Conservation (phyloP, 2,113 vertebrate species). For the Saguinus midas region DNA sequence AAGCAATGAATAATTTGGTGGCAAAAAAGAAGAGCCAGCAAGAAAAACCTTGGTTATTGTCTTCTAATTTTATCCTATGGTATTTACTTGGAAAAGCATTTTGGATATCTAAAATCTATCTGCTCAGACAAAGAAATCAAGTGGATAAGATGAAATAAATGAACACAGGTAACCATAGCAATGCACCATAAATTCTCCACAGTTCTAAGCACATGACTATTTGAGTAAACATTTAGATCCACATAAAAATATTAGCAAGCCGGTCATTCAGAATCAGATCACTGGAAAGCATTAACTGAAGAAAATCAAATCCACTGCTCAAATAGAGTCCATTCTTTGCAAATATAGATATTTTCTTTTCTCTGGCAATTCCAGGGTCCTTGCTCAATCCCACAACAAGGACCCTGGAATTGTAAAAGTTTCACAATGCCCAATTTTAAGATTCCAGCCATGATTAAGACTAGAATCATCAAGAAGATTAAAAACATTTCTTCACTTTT, state of each 20-base stretch:
- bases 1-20: not conserved
- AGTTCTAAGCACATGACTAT: not conserved
- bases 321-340: not conserved
- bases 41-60: not conserved
- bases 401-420: not conserved
- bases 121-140: not conserved
- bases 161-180: too few relatives aligned
- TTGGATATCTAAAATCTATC: not conserved
- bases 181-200: not conserved
- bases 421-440: not conserved
- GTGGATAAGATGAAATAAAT: not conserved
- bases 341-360: rapidly evolving
- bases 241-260: not conserved
- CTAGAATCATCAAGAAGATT: not conserved
- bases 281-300: not conserved
- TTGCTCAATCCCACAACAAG: not conserved
- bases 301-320: not conserved
- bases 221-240: not conserved
- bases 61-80: not conserved
- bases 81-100: not conserved
- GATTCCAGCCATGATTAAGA: not conserved
- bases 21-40: not conserved
- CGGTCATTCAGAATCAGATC: not conserved
- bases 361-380: not conserved
- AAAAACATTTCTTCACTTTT: not conserved